Base-by-base conservation (phyloP, 2,113 vertebrate genomes). In the Etheostoma cragini region DNA sequence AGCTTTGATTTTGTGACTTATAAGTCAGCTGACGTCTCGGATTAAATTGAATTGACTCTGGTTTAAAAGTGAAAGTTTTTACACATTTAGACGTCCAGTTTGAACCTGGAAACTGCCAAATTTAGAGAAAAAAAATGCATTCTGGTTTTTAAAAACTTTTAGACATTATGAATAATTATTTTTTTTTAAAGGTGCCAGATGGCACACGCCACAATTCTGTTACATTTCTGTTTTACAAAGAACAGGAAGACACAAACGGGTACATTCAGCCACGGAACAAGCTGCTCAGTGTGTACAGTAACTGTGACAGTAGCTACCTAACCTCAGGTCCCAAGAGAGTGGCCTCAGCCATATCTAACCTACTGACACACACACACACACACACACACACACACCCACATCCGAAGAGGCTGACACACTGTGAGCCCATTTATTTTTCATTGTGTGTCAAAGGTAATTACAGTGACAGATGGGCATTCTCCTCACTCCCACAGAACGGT, bases 221-320 rank as follows among this genome's bases (percentile, higher is more conserved):
- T 54, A 12, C 8, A 33, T 72, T 33, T 63, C n/a, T 66, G 17
- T 62, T 45, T 71, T 17, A 24, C 64, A 58, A 30, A 38, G 60
- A 80, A 24, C 67, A 62, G 33, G 22, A 35, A 65, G 50, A 24
- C 60, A 73, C 42, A 74, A 50, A 63, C 8, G 54, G 72, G 49
- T 30, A 74, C 61, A 14, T 72, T 65, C 61, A 68, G 58, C 75
- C 72, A 74, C 72, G 78, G 49, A 58, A 60, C 70, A 67, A 77
- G 35, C 82, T 76, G 85, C 72, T 54, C 69, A 30, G 50, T 65
- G 76, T n/a, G n/a, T n/a, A n/a, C n/a, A n/a, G n/a, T n/a, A n/a
- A n/a, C n/a, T n/a, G n/a, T n/a, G n/a, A n/a, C 79, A 53, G 81
- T 75, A 78, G 73, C 80, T 77, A 73, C 76, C 72, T 86, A 82